phyloP scores from a whole-genome alignment of 2,888 invertebrate genomes.

The Doris montereyensis region DNA sequence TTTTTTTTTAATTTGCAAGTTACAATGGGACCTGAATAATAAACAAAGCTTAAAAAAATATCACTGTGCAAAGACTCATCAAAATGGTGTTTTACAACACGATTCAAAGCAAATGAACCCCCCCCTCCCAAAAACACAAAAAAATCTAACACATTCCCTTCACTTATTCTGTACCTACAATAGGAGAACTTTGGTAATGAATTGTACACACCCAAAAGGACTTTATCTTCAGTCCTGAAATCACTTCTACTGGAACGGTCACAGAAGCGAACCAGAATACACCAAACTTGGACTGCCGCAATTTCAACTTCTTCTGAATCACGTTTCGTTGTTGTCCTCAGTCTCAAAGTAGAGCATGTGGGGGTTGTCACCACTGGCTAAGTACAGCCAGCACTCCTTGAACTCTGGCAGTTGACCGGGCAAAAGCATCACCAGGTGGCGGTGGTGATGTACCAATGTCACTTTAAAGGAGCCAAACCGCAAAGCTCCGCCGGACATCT shows the following conservation, averaged over 20 bases:
- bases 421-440: slow-evolving; percentile 34
- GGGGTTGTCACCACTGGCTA: slow-evolving; percentile 52
- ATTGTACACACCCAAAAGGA: slow-evolving; percentile 47
- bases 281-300: slow-evolving; percentile 25
- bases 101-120: no score
- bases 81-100: no score
- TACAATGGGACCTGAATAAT: no score
- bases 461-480: slow-evolving; percentile 37
- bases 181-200: no score
- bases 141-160: no score
- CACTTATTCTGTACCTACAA: no score
- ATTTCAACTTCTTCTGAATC: slow-evolving; percentile 6
- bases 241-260: slow-evolving; percentile 45
- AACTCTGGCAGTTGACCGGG: slow-evolving; percentile 47
- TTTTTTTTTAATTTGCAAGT: no score
- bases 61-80: no score
- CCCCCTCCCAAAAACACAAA: no score
- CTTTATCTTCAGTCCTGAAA: slow-evolving; percentile 51
- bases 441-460: slow-evolving; percentile 21
- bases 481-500: neutral
- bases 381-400: slow-evolving; percentile 65
- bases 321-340: slow-evolving; percentile 43
- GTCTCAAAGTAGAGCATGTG: slow-evolving; percentile 67
- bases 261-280: slow-evolving; percentile 55
- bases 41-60: no score